Percentiles rank a stretch among this genome's conserved stretches.
phyloP scores from a whole-genome alignment of 2,797 vertebrate genomes.

The Nannoperca obscura region DNA sequence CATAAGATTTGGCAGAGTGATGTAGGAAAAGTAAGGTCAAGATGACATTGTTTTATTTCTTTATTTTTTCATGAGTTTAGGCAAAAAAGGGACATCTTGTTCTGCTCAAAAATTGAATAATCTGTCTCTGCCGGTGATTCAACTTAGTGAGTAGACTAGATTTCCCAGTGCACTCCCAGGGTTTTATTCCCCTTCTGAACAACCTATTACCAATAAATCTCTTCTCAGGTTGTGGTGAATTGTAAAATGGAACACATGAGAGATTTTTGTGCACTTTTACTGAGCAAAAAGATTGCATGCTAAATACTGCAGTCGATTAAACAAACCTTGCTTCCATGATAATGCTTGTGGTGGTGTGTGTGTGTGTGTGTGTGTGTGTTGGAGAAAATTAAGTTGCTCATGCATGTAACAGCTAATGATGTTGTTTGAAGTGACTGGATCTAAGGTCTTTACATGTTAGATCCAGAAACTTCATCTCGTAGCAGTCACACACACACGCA shows the following conservation, averaged over 20 bases:
- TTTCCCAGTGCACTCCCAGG: constrained; percentile 18
- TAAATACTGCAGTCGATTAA: background rate
- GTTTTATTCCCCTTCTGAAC: constrained; percentile 34
- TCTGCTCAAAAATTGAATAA: background rate
- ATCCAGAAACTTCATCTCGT: background rate
- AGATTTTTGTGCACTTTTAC: background rate
- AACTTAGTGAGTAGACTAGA: constrained; percentile 7
- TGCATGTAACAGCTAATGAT: background rate
- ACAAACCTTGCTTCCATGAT: background rate
- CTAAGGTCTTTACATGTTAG: background rate
- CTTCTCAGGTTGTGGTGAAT: constrained; percentile 8
- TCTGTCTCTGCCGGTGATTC: constrained; percentile 18
- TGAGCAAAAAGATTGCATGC: background rate
- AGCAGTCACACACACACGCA: background rate
- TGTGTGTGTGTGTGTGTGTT: background rate
- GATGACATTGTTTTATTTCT: background rate
- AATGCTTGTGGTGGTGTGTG: background rate
- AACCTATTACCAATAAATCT: constrained; percentile 32
- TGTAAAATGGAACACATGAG: constrained; percentile 2
- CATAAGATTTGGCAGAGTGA: background rate
- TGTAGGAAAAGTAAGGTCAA: background rate
- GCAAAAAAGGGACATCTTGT: background rate
- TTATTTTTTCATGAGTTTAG: background rate
- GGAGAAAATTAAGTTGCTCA: background rate
- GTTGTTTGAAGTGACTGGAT: constrained; percentile 10